Conservation (phyloP, 2,797 vertebrate genomes). For the Acropternis orthonyx region DNA sequence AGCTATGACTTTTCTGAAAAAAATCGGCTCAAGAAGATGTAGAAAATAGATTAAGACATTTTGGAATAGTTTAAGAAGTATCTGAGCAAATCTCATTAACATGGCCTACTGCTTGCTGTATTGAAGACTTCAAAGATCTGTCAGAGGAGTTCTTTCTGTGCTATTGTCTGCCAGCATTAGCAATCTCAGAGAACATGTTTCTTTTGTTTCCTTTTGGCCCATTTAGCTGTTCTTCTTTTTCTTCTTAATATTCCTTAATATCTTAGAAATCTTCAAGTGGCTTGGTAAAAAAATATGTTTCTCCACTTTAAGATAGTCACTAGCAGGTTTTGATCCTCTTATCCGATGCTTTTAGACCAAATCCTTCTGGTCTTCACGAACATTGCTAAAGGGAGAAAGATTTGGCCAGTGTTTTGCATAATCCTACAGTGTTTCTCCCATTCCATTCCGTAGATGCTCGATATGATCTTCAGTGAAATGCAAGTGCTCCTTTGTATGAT, state of each 20-base stretch:
- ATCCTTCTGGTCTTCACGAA: slow-evolving; percentile 2
- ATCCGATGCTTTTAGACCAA: slow-evolving; percentile 12
- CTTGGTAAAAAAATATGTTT: not conserved
- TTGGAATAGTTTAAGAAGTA: slow-evolving; percentile 45
- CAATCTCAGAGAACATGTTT: slow-evolving; percentile 58
- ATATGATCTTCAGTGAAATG: not conserved
- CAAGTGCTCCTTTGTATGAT: not conserved
- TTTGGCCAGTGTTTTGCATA: not conserved
- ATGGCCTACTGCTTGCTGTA: slow-evolving; percentile 48
- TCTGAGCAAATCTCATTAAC: slow-evolving; percentile 67
- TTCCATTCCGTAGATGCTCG: not conserved
- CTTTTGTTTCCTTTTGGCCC: slow-evolving; percentile 70
- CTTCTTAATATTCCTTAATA: slow-evolving; percentile 27
- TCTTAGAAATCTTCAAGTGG: slow-evolving; percentile 43
- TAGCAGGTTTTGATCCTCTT: slow-evolving; percentile 43
- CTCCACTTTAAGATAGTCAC: not conserved
- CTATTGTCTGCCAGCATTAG: slow-evolving; percentile 70
- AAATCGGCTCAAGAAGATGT: slow-evolving; percentile 31
- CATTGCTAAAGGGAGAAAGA: not conserved
- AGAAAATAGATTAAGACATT: slow-evolving; percentile 54
- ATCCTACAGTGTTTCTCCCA: not conserved
- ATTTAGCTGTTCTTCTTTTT: slow-evolving; percentile 51
- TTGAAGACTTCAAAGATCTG: slow-evolving; percentile 66
- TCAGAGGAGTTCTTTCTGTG: slow-evolving; percentile 57
- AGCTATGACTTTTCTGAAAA: not conserved